Evolutionary conservation across 2,113 vertebrate species (phyloP), one percentile per base, ranked within the genome.

Genomic region (Tachycineta bicolor): DNA sequence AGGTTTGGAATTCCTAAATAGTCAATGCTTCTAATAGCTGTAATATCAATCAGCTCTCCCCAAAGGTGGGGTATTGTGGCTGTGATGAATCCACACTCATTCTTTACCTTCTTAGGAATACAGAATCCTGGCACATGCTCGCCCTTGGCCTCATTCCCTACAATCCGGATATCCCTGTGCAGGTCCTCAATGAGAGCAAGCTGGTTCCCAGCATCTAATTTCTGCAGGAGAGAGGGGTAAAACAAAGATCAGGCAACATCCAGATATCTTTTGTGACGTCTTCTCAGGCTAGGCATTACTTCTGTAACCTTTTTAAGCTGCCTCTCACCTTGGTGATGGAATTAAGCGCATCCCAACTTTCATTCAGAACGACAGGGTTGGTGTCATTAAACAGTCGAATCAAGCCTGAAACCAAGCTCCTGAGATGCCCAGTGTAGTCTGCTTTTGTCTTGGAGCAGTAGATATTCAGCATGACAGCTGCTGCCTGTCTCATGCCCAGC

Each of bases 341-440:
- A 94, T 98, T 99, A 83, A 99, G 98, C 0, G 99, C 99, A 85
- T 99, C 99, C 99, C 99, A 99, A 97, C 99, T 99, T 97, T 99
- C 99, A 73, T 98, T 98, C 87, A 99, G 95, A 76, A 99, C 98
- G 39, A 99, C 98, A 1, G 98, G 92, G 89, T 98, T 99, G 82
- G 98, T 92, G 97, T 99, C 99, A 2, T 99, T 99, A 65, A 99
- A 99, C 16, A 99, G 98, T 49, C 98, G 99, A 71, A 99, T 98
- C 91, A 99, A 98, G 76, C 99, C 99, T 0, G 99, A 99, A 81
- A 99, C 98, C 89, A 99, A 95, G 39, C 90, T 98, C 87, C 98
- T 98, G 33, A 98, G 98, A 89, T 99, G 99, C 37, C 97, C 94
- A 3, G 98, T 99, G 87, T 99, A 99, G 97, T 99, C 99, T 1